These are phyloP conservation scores for Bufo gargarizans DNA, from an alignment of 2,113 vertebrate genomes.

Conservation along the genomic window DNA sequence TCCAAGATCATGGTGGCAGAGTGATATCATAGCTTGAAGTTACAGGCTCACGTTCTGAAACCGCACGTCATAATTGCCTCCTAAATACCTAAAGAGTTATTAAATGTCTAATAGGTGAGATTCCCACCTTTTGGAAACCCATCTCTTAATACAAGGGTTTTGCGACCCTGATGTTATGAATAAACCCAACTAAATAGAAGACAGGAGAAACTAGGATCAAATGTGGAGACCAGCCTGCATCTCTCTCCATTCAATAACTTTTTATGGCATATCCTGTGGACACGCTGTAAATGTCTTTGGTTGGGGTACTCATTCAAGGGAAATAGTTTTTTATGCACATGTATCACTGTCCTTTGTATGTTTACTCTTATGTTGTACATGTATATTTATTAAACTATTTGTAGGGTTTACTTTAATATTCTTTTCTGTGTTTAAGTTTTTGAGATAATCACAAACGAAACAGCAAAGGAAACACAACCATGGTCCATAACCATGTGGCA, in stretches of 20 bases:
- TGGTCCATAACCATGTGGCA: too few relatives aligned
- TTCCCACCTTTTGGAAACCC: too few relatives aligned
- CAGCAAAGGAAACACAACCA: too few relatives aligned
- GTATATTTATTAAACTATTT: conserved; percentile 39
- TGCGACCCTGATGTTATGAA: too few relatives aligned
- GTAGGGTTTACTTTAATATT: background rate
- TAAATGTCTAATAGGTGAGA: too few relatives aligned
- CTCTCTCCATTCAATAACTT: background rate
- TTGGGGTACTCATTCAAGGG: background rate
- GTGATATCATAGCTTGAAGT: background rate
- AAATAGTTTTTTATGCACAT: background rate
- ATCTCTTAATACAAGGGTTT: background rate
- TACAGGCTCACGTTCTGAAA: too few relatives aligned
- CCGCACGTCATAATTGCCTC: too few relatives aligned
- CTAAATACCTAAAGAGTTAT: background rate
- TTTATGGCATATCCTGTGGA: background rate
- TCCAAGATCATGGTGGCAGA: too few relatives aligned
- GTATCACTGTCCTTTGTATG: background rate
- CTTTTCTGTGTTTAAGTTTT: background rate
- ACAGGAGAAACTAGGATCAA: too few relatives aligned
- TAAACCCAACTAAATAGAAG: too few relatives aligned
- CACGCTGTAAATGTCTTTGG: background rate
- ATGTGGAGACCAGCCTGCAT: background rate
- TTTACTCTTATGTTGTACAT: background rate
- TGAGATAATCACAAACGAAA: background rate